Percentiles rank a stretch among this genome's conserved stretches.
Conservation (phyloP, 2,797 vertebrate genomes). For the Ctenosaura bakeri region DNA sequence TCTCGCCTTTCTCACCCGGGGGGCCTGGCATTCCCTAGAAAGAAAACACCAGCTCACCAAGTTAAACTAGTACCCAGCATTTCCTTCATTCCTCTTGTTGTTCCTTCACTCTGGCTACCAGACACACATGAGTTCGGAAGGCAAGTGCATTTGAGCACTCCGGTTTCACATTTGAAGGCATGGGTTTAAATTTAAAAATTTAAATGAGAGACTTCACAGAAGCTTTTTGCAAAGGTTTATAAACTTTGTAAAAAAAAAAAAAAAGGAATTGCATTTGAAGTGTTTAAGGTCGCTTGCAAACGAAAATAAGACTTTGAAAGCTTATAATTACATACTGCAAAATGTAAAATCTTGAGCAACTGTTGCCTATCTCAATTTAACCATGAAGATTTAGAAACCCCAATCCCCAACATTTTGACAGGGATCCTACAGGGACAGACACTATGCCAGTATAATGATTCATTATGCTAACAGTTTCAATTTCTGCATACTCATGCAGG, state of each 20-base stretch:
- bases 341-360: background rate
- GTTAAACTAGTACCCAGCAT: background rate
- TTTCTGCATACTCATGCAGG: too few relatives aligned
- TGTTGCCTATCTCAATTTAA: constrained; percentile 8
- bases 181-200: background rate
- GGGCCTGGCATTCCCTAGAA: constrained; percentile 89
- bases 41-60: fast-evolving
- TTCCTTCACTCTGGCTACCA: too few relatives aligned
- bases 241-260: too few relatives aligned
- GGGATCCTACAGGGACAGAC: too few relatives aligned
- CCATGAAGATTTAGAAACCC: background rate
- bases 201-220: background rate
- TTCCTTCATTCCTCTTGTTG: background rate
- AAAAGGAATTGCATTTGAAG: background rate
- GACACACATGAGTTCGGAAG: background rate
- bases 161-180: background rate
- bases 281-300: background rate
- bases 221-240: too few relatives aligned
- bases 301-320: background rate
- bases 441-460: too few relatives aligned
- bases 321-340: background rate
- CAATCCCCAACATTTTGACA: background rate
- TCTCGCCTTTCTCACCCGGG: constrained; percentile 90
- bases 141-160: background rate
- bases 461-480: too few relatives aligned